phyloP scores from a whole-genome alignment of 2,888 invertebrate species.

The Hemicrepidius hirtus region DNA sequence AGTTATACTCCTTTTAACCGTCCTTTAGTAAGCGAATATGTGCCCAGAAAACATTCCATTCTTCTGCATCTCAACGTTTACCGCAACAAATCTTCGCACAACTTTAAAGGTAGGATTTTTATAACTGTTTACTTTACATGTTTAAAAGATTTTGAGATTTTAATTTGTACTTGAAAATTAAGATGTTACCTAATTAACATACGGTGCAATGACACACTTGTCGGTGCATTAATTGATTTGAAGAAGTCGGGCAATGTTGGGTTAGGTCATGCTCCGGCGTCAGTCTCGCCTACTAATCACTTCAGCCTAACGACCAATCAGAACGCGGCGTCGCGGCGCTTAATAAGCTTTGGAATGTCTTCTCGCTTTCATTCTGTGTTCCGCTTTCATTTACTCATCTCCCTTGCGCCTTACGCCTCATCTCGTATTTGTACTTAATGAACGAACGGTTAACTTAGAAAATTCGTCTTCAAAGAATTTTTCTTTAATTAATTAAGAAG shows the following conservation, averaged over 20 bases:
- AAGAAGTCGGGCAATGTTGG: conserved; percentile 64
- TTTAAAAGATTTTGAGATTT: too few relatives aligned
- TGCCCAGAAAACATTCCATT: conserved; percentile 29
- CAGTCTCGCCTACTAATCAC: conserved; percentile 63
- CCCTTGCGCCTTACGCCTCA: conserved; percentile 39
- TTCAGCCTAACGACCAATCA: conserved; percentile 62
- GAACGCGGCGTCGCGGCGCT: conserved; percentile 63
- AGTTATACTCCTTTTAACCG: conserved; percentile 25
- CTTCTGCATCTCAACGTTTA: conserved; percentile 1
- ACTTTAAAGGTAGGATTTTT: conserved; percentile 16
- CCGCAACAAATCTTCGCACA: background rate
- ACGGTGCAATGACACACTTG: conserved; percentile 55
- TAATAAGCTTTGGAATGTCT: conserved; percentile 65
- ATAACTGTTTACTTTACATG: too few relatives aligned
- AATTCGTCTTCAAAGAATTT: conserved; percentile 7
- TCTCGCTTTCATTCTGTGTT: conserved; percentile 62
- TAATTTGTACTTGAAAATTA: too few relatives aligned
- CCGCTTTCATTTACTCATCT: conserved; percentile 55
- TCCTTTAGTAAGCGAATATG: conserved; percentile 47
- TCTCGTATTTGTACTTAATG: conserved; percentile 43
- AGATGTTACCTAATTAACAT: background rate
- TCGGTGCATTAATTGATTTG: conserved; percentile 62
- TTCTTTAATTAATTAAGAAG: too few relatives aligned
- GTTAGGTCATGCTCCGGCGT: conserved; percentile 64
- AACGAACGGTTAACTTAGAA: conserved; percentile 18